Base-by-base conservation (phyloP, 2,113 vertebrate species). In the Pelobates fuscus region DNA sequence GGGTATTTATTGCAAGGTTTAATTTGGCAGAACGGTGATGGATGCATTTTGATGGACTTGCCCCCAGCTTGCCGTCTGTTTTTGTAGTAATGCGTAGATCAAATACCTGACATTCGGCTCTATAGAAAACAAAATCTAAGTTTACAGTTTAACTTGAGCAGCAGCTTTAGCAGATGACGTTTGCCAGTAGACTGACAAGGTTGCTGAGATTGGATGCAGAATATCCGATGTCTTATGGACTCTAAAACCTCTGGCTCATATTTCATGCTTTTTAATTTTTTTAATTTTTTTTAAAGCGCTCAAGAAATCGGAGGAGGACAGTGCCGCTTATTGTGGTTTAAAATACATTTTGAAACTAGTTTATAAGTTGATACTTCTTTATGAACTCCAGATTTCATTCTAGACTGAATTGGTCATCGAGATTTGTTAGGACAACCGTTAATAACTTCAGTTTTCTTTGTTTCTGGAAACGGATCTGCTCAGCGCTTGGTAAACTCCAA, bases 341-440 rank as follows among this genome's bases (percentile, higher is more conserved):
- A 44, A 46, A 29, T 30, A 44, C 49, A 18, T 74, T 24, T 12
- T 24, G 67, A 37, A 52, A 58, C 15, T 5, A 30, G 57, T 57
- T 46, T 2, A 66, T 30, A 23, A 20, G 66, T 66, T 41, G 27
- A 37, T 66, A 30, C 17, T 10, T 58, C 27, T 23, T 57, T 43
- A 27, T 10, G 5, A 15, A 44, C 8, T 41, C 11, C 30, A 54
- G n/a, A 11, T 49, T 37, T 26, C 49, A 41, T 26, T 62, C 30
- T 26, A 7, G 24, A 18, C 23, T 18, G 49, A 55, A 25, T 27
- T 29, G 18, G n/a, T 37, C 20, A 37, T 29, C 43, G 57, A 62
- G 59, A 54, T 71, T 49, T 71, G 41, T 71, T 57, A 41, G 59
- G 60, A 52, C 26, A 29, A n/a, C n/a, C n/a, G n/a, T n/a, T n/a